Evolutionary conservation across 2,888 invertebrate species (phyloP).

Genomic region (Melikaiella ostensackeni): DNA sequence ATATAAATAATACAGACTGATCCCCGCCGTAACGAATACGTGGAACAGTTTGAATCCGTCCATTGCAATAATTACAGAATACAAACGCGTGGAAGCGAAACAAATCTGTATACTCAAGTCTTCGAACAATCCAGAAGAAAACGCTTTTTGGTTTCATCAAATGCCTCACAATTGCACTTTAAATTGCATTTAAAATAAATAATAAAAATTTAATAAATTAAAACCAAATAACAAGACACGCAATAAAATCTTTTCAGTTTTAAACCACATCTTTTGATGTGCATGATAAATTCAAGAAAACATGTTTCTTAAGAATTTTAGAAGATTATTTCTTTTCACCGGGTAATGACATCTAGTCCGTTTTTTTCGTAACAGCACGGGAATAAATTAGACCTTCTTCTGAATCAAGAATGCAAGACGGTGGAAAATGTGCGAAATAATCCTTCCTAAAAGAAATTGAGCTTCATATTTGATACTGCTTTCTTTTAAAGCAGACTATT

Average conservation of each 20-base stretch:
- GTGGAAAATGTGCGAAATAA: constrained; percentile 21
- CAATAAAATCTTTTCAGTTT: not conserved
- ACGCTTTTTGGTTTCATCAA: constrained; percentile 18
- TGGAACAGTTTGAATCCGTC: constrained; percentile 12
- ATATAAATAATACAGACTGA: constrained; percentile 47
- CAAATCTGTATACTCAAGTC: constrained; percentile 17
- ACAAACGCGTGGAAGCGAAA: constrained; percentile 10
- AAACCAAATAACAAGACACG: constrained; percentile 17
- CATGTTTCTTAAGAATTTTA: constrained; percentile 8
- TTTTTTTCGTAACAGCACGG: not conserved
- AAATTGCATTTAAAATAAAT: constrained; percentile 23
- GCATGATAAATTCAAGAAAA: not conserved
- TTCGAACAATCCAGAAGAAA: constrained; percentile 5
- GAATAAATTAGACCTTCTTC: constrained; percentile 5
- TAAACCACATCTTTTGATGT: not conserved
- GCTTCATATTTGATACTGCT: not conserved
- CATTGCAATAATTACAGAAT: constrained; percentile 12
- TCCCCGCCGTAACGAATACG: constrained; percentile 12
- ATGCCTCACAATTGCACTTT: constrained; percentile 7
- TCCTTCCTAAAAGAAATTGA: constrained; percentile 23
- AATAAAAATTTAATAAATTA: constrained; percentile 26
- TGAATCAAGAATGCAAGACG: constrained; percentile 1
- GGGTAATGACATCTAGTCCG: constrained; percentile 18
- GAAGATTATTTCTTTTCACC: constrained; percentile 27
- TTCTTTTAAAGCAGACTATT: constrained; percentile 22